A percentile compares a stretch with the other conserved stretches of the same genome.
Conservation (phyloP, 2,888 invertebrate genomes). For the Urechis unicinctus region DNA sequence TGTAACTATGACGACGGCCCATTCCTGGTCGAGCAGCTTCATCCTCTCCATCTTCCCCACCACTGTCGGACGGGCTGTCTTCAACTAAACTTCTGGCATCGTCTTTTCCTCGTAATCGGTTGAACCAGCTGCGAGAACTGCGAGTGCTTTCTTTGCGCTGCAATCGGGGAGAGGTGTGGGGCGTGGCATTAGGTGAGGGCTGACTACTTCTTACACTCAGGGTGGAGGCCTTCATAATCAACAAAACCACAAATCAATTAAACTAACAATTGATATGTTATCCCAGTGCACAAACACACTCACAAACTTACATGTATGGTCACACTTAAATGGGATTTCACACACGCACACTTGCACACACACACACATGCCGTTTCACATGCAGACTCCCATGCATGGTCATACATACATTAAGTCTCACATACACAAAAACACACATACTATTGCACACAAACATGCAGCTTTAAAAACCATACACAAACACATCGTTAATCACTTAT, state of each 20-base stretch:
- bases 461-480: background rate
- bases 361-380: no score
- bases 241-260: no score
- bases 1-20: slow-evolving; percentile 21
- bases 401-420: no score
- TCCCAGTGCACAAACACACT: no score
- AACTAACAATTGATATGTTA: no score
- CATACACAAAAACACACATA: no score
- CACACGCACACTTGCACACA: no score
- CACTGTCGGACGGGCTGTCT: slow-evolving; percentile 50
- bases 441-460: no score
- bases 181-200: slow-evolving; percentile 4
- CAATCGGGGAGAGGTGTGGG: slow-evolving; percentile 33
- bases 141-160: slow-evolving; percentile 47
- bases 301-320: no score
- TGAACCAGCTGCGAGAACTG: slow-evolving; percentile 41
- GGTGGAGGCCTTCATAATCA: no score
- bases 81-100: slow-evolving; percentile 44
- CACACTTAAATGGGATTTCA: no score
- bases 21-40: slow-evolving; percentile 2
- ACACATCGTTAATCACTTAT: background rate
- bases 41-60: slow-evolving; percentile 47
- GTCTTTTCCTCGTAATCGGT: slow-evolving; percentile 30
- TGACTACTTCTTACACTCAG: slow-evolving; percentile 22
- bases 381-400: no score